Evolutionary conservation across 1,140 invertebrate genomes (phyloP).

Genomic region (Papilio polyxenes): DNA sequence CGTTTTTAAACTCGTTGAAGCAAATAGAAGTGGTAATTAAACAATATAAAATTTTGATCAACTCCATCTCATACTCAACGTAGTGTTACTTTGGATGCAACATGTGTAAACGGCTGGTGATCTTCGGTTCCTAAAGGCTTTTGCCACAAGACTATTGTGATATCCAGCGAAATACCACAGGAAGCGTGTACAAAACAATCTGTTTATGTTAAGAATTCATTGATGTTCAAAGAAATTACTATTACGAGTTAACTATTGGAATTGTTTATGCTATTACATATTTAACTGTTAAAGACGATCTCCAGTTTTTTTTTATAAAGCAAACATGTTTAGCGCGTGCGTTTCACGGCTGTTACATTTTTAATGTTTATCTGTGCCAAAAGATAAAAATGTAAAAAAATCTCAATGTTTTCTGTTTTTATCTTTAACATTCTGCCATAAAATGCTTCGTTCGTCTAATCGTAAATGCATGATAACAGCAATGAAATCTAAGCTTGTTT

Average conservation of each 20-base stretch:
- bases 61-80: neutral
- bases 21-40: neutral
- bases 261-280: neutral
- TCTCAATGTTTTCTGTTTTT: conserved; percentile 11
- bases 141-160: too few relatives aligned
- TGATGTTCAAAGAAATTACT: neutral
- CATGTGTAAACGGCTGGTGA: neutral
- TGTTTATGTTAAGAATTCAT: neutral
- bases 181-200: neutral
- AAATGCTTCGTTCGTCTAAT: neutral
- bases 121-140: too few relatives aligned
- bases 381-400: conserved; percentile 1
- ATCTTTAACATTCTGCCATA: neutral
- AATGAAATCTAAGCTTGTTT: conserved; percentile 21
- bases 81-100: neutral
- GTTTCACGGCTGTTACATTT: neutral
- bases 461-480: conserved; percentile 8
- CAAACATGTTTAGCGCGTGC: neutral
- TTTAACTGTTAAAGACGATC: neutral
- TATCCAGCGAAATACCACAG: neutral
- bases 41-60: neutral
- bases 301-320: neutral
- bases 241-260: neutral
- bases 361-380: neutral
- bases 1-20: too few relatives aligned